Base-by-base conservation (phyloP, 2,797 vertebrate species). In the Manis javanica region DNA sequence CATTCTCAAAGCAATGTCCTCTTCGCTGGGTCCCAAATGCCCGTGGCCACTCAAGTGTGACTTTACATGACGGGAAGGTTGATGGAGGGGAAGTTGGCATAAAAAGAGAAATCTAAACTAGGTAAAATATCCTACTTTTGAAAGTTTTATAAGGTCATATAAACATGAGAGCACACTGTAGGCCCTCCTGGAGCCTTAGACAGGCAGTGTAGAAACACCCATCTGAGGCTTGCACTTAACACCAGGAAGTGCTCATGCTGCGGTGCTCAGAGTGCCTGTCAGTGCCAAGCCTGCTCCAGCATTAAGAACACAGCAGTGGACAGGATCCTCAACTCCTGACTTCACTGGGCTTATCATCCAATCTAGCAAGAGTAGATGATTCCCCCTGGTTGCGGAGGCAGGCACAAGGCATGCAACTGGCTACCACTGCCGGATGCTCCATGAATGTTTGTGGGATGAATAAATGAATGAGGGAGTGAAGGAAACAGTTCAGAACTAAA, bases 401-500 rank as follows among this genome's bases (percentile, higher is more conserved):
- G 79, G 63, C 46, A 2, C n/a, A 3, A 31, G 21, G 46, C 53
- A 9, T n/a, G 10, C 42, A 21, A 11, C 61, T 49, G 19, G n/a
- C 42, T 10, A 9, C 5, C 7, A 7, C 78, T 71, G 53, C 46
- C 34, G 4, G 7, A 71, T 18, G 57, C 31, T 34, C 61, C 31
- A 9, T 55, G 42, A 29, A 53, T 74, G 23, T 49, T 78, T 64
- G 29, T 14, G 53, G 46, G 72, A 85, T 61, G 55, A 77, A 77
- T 39, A 19, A 75, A 59, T 15, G 49, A 82, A n/a, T 21, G n/a
- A 57, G 12, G 59, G 64, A 82, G 90, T 26, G 24, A 84, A 55
- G 2, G 68, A 98, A 96, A 96, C 63, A 90, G 39, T 81, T 71
- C 95, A 92, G 71, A 97, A 83, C 96, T 1, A 39, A 97, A 93